Evolutionary conservation across 1,140 invertebrate species (phyloP), one percentile per base, ranked within the genome.

Genomic region (Pogonus chalceus): DNA sequence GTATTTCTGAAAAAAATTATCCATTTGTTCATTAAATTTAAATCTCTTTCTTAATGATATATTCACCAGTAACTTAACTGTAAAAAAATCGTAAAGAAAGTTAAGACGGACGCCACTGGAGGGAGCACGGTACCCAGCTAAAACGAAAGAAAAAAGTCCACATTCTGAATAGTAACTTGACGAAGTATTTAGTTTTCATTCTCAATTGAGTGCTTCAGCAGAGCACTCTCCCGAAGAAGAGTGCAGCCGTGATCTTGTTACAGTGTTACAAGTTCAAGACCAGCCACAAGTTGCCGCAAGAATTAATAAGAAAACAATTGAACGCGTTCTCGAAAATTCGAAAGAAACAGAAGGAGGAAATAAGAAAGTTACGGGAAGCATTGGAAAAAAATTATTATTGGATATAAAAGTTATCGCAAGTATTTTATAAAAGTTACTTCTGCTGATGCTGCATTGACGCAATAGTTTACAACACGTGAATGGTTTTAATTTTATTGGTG

Each of bases 121-220:
- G 9, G 37, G 18, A 4, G 9, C 4, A 7, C 14, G 4, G 26
- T 31, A 43, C 37, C 9, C 18, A 16, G 37, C 7, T 43, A 18
- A 9, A 43, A 43, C 18, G 37, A 18, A 43, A 43, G 18, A 43
- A 43, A 43, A 31, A 31, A 14, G 14, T 31, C 18, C 37, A 43
- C 37, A 43, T 43, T 43, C 37, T 43, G 18, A 43, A 18, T 43
- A 16, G 26, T 31, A 31, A 31, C 26, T 31, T 14, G 4, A 31
- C n/a, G 37, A 43, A 18, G 37, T 43, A 43, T 43, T 43, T 18
- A 43, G 37, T 43, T 43, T 43, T 43, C 37, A 43, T 43, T 43
- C 37, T 43, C 37, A 18, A 16, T 43, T 18, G 9, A 43, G 37
- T 43, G 9, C 9, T 43, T 18, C 37, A 7, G 3, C 9, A 43